Conservation (phyloP, 2,888 invertebrate species). For the Gnatocerus cornutus region DNA sequence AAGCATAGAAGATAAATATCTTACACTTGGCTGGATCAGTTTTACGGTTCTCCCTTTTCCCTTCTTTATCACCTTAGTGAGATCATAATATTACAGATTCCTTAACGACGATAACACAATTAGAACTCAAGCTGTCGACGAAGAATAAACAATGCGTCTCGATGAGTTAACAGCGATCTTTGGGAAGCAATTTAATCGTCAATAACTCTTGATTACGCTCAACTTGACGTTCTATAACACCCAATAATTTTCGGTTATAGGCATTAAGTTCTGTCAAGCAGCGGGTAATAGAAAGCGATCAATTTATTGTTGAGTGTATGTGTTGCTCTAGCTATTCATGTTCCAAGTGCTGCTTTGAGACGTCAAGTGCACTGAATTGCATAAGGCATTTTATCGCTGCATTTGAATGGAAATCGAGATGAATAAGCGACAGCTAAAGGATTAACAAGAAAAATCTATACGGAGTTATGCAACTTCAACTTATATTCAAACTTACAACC, state of each 20-base stretch:
- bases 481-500: too few species aligned
- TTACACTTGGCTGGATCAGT: conserved; percentile 47
- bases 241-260: conserved; percentile 27
- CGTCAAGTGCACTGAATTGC: conserved; percentile 1
- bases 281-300: conserved; percentile 4
- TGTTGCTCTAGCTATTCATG: conserved; percentile 3
- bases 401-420: neutral
- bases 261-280: conserved; percentile 11
- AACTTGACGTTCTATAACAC: conserved; percentile 25
- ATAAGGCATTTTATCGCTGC: neutral
- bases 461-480: too few species aligned
- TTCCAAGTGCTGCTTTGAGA: neutral
- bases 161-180: conserved; percentile 11
- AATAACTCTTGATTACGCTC: conserved; percentile 30
- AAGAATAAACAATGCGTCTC: conserved; percentile 1
- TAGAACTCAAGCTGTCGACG: too few species aligned
- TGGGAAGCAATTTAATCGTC: conserved; percentile 31
- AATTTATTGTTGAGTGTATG: neutral
- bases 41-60: conserved; percentile 20
- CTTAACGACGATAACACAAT: neutral
- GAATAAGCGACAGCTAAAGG: neutral
- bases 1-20: conserved; percentile 53
- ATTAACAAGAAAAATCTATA: too few species aligned
- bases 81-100: conserved; percentile 28
- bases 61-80: conserved; percentile 20